Evolutionary conservation across 2,888 invertebrate species (phyloP).

Genomic region (Pristionchus entomophagus): DNA sequence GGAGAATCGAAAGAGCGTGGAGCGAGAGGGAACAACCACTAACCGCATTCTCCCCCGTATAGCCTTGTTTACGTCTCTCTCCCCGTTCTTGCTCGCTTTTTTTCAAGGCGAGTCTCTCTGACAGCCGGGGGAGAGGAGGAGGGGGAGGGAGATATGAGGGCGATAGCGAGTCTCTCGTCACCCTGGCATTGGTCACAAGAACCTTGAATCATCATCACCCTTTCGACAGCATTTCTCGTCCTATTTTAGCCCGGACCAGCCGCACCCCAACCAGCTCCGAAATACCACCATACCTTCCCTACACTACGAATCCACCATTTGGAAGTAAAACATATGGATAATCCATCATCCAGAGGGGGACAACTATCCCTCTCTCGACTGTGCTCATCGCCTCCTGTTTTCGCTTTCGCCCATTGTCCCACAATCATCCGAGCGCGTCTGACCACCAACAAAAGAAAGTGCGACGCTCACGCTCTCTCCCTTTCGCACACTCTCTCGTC

Average conservation of each 20-base stretch:
- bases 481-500: no score
- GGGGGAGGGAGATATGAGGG: conserved; percentile 11
- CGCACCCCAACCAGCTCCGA: no score
- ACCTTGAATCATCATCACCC: conserved; percentile 18
- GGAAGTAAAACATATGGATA: no score
- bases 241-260: no score
- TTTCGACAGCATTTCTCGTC: conserved; percentile 26
- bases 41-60: background rate
- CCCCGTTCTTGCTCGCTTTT: background rate
- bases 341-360: background rate
- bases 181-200: no score
- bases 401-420: no score
- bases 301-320: no score
- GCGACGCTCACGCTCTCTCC: background rate
- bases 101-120: background rate
- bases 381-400: no score
- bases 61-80: conserved; percentile 27
- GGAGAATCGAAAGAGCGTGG: background rate
- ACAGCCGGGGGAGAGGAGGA: background rate
- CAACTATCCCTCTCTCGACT: background rate
- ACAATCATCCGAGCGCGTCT: background rate
- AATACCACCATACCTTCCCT: no score
- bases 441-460: no score
- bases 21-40: background rate
- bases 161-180: background rate